phyloP scores from a whole-genome alignment of 2,888 invertebrate species.

The Nysson spinosus region DNA sequence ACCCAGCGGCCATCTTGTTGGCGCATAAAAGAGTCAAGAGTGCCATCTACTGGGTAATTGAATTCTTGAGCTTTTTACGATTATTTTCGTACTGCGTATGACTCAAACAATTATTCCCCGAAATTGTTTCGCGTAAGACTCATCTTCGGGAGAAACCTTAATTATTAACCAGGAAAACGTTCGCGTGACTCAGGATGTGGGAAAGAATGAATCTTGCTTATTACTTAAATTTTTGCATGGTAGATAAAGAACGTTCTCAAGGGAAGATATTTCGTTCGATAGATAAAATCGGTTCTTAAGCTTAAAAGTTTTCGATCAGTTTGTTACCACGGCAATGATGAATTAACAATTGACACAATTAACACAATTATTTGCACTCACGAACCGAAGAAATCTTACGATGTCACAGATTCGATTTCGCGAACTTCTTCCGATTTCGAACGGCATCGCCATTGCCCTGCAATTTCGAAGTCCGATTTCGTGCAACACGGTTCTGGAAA shows the following conservation, averaged over 20 bases:
- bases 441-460: constrained; percentile 9
- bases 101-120: constrained; percentile 32
- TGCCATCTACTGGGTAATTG: constrained; percentile 33
- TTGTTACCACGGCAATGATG: no score
- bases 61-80: constrained; percentile 8
- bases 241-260: no score
- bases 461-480: constrained; percentile 5
- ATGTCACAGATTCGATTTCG: not conserved
- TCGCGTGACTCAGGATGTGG: constrained; percentile 17
- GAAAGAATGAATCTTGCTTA: no score
- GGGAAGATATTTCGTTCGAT: no score
- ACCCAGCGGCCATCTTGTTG: constrained; percentile 30
- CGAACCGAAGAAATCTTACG: not conserved
- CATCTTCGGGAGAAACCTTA: constrained; percentile 24
- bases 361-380: not conserved
- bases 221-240: no score
- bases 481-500: not conserved
- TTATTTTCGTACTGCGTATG: constrained; percentile 28
- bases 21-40: not conserved
- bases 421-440: not conserved
- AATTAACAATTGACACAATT: not conserved
- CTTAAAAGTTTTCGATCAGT: no score
- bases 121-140: constrained; percentile 16
- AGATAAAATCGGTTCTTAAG: no score
- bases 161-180: constrained; percentile 15